Conservation (phyloP, 1,140 invertebrate genomes). For the Bombus superbus region DNA sequence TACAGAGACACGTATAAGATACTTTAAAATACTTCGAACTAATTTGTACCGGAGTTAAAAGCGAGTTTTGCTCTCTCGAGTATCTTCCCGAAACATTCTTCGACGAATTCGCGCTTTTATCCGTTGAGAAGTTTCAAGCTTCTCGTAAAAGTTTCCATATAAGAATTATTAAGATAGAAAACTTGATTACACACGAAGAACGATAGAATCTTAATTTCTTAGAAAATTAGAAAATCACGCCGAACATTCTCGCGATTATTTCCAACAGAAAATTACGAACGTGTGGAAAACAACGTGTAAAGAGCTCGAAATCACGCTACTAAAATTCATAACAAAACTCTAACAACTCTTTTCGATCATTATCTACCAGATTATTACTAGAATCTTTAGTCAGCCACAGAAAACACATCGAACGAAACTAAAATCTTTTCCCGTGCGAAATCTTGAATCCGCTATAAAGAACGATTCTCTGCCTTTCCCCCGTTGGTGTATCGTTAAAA, state of each 20-base stretch:
- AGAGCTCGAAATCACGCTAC: no score
- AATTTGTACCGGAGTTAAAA: background rate
- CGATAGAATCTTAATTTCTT: background rate
- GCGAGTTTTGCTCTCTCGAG: background rate
- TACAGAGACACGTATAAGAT: no score
- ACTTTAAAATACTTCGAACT: background rate
- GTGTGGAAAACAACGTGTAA: no score
- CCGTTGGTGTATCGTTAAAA: no score
- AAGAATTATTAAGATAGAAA: background rate
- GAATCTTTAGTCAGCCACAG: no score
- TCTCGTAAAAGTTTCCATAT: background rate
- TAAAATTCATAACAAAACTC: background rate
- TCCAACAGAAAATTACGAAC: background rate
- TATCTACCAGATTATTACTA: background rate
- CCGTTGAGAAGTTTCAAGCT: background rate
- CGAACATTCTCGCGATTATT: background rate
- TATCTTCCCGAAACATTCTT: background rate
- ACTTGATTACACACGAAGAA: no score
- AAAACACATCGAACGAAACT: background rate
- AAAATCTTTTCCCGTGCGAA: background rate
- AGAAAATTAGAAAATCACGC: background rate
- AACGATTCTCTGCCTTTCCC: no score
- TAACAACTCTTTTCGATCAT: background rate
- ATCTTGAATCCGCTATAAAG: no score
- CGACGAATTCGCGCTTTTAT: background rate